A percentile compares a stretch with the other conserved stretches of the same genome.
phyloP scores from a whole-genome alignment of 2,888 invertebrate genomes.

The Cantharis rufa region DNA sequence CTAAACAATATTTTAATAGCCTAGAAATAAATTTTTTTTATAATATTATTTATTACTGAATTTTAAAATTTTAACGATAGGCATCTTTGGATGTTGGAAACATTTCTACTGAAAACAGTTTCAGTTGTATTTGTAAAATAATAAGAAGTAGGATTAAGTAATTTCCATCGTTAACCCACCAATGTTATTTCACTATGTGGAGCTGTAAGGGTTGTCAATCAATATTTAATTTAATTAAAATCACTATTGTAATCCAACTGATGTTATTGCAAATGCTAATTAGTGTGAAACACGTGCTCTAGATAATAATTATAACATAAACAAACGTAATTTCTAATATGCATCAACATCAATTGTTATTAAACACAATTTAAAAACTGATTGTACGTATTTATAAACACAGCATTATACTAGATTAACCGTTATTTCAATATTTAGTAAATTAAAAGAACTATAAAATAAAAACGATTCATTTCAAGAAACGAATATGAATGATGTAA shows the following conservation, averaged over 20 bases:
- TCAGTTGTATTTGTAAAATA: too few relatives aligned
- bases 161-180: too few relatives aligned
- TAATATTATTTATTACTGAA: too few relatives aligned
- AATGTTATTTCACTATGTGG: too few relatives aligned
- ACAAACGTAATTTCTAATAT: background rate
- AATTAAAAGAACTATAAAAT: background rate
- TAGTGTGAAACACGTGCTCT: background rate
- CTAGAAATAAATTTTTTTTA: too few relatives aligned
- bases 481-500: background rate
- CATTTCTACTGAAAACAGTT: too few relatives aligned
- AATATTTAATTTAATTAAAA: too few relatives aligned
- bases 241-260: background rate
- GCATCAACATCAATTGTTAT: background rate
- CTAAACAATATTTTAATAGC: background rate
- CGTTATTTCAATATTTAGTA: background rate
- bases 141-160: too few relatives aligned
- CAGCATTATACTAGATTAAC: background rate
- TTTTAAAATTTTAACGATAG: too few relatives aligned
- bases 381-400: background rate
- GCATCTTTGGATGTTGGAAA: too few relatives aligned
- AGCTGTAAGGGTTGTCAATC: too few relatives aligned
- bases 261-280: background rate
- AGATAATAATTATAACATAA: background rate
- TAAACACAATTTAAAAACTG: background rate
- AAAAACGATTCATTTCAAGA: background rate